Base-by-base conservation (phyloP, 92 coral and sea anemone species). In the Nematostella vectensis region DNA sequence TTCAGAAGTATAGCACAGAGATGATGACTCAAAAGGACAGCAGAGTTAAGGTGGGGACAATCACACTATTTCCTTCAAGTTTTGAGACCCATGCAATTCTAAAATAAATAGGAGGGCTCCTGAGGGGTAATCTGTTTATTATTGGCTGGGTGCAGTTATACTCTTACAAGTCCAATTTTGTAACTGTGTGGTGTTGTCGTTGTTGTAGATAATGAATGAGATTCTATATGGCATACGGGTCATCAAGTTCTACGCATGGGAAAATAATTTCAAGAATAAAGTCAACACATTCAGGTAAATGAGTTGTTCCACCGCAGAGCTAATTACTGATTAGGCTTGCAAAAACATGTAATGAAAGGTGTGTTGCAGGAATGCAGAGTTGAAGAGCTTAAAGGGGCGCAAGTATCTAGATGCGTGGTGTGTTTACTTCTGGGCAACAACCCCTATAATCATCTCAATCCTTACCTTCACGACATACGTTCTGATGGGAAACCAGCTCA, bases 401-500 rank as follows among this genome's bases (percentile, higher is more conserved):
- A 91, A 91, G 52, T 91, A 91, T 40, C 58, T 91, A 37, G 97
- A 91, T 75, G 97, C 97, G 0, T 86, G 95, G 95, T 91, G 97
- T 54, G 97, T 91, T 39, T 91, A 85, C 31, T 91, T 91, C 65
- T 91, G 97, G 97, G 97, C 95, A 1, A 91, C 97, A 6, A 91
- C 97, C n/a, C 97, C 97, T 26, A 95, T 91, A 2, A 52, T 91
- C 13, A 91, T 91, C 15, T 85, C 97, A 16, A 91, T 91, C 53
- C 69, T 91, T 38, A 91, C 97, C 11, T 91, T 91, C 44, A 77
- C 83, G 1, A 91, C 97, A 6, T 91, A 85, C 33, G 95, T 75
- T 31, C 67, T 91, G 25, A 74, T 91, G 74, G 95, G 97, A 66
- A 85, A 91, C 76, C 81, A 76, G 33, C 78, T 91, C 29, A 91